Evolutionary conservation across 1,140 invertebrate genomes (phyloP), one percentile per base, ranked within the genome.

Genomic region (Anastatus disparis): DNA sequence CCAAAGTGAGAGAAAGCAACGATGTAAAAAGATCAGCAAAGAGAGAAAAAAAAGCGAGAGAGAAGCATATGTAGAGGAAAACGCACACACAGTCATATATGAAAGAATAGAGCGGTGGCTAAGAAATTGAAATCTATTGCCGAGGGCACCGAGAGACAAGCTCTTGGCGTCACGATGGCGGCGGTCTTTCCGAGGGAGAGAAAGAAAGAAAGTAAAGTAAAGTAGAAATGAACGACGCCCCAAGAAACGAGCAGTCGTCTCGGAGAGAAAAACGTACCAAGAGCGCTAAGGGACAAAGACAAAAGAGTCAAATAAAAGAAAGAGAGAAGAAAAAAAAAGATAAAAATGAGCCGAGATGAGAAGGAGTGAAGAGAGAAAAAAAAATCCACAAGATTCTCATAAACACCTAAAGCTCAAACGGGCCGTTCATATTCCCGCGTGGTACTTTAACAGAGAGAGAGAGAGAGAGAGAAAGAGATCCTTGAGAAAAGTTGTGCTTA

Each of bases 121-220:
- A 44, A 55, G 52, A 66, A 40, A 66, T 66, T 29, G 64, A 56
- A 66, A 53, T 66, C 35, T 42, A 66, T 38, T 22, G 50, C 27
- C 52, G 22, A 31, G 40, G 64, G 64, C 52, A 52, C 50, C 48
- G 38, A 12, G 24, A 61, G 17, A 40, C 27, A 26, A 12, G n/a
- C 42, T 2, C 40, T 12, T 42, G 59, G 27, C 42, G 64, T 40
- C 52, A 58, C 26, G 64, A 46, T 53, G 53, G 42, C 65, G 44
- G 15, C 26, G 44, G 50, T 62, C 40, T 46, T 1, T 13, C 29
- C 15, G 53, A n/a, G 17, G 27, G 29, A 1, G n/a, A n/a, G 29
- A 3, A 13, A 2, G 29, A 56, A 38, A 56, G 13, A 56, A 38
- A 56, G 31, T n/a, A n/a, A n/a, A n/a, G n/a, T n/a, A n/a, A n/a